These are phyloP conservation scores for Drosophila kanekoi DNA, from an alignment of 2,888 invertebrate genomes.

Conservation along the genomic window DNA sequence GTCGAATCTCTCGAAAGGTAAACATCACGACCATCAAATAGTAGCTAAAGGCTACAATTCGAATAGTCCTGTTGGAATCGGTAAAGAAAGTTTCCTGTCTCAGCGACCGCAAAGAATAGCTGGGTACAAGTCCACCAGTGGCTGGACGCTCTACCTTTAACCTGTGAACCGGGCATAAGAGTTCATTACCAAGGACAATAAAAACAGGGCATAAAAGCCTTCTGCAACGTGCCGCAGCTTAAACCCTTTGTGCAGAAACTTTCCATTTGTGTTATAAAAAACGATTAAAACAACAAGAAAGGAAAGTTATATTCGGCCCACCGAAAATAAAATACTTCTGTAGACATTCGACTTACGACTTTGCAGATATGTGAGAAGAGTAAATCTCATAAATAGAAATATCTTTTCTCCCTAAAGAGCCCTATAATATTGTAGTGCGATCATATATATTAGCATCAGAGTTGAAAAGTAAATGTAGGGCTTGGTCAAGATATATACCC, in stretches of 20 bases:
- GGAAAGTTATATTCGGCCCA: too few species aligned
- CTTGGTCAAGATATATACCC: too few species aligned
- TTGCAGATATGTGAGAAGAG: too few species aligned
- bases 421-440: too few species aligned
- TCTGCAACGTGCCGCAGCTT: neutral
- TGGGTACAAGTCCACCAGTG: constrained; percentile 25
- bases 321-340: too few species aligned
- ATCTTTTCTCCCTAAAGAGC: too few species aligned
- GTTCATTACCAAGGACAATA: neutral
- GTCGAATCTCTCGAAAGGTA: neutral
- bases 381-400: too few species aligned
- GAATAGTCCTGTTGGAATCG: neutral
- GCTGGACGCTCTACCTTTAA: constrained; percentile 19
- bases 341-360: too few species aligned
- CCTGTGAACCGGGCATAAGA: neutral
- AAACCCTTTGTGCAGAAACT: neutral
- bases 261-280: neutral
- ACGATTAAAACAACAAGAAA: too few species aligned
- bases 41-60: neutral
- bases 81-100: constrained; percentile 21
- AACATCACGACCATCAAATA: neutral
- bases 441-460: too few species aligned
- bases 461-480: too few species aligned
- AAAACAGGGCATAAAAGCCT: neutral
- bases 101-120: neutral